These are phyloP conservation scores for Rhagophthalmus giganteus DNA, from an alignment of 2,888 invertebrate genomes.

Conservation along the genomic window DNA sequence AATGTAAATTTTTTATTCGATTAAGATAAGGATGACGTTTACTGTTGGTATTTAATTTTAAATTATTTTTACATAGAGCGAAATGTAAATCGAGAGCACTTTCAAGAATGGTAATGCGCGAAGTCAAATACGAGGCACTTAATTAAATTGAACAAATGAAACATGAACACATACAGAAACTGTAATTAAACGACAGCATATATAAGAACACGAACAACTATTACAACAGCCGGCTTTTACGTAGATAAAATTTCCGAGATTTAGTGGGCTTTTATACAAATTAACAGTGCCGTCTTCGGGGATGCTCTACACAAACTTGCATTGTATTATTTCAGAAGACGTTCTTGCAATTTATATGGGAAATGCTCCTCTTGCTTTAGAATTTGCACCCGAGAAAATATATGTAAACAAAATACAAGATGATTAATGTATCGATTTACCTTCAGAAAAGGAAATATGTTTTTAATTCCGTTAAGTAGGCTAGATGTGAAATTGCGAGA, in stretches of 20 bases:
- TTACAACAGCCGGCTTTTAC: conserved; percentile 19
- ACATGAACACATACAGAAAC: conserved; percentile 22
- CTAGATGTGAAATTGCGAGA: too few relatives aligned
- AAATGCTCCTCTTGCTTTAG: too few relatives aligned
- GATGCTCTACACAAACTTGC: conserved; percentile 16
- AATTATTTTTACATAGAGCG: not conserved
- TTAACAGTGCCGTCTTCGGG: conserved; percentile 21
- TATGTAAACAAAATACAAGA: too few relatives aligned
- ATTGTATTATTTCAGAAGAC: conserved; percentile 19
- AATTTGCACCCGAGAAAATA: too few relatives aligned
- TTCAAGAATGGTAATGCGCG: not conserved
- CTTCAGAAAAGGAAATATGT: too few relatives aligned
- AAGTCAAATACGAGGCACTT: conserved; percentile 17
- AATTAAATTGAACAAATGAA: conserved; percentile 28
- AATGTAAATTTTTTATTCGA: not conserved
- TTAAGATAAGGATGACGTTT: not conserved
- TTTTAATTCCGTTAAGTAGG: too few relatives aligned
- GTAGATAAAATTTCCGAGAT: conserved; percentile 26
- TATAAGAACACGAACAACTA: conserved; percentile 14
- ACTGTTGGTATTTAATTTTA: not conserved
- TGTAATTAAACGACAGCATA: conserved; percentile 25
- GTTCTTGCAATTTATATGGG: conserved; percentile 18
- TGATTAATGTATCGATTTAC: too few relatives aligned
- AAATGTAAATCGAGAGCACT: not conserved
- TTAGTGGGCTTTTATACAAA: conserved; percentile 29